These are phyloP conservation scores for Brachypalpus laphriformis DNA, from an alignment of 2,888 invertebrate genomes.

Conservation along the genomic window DNA sequence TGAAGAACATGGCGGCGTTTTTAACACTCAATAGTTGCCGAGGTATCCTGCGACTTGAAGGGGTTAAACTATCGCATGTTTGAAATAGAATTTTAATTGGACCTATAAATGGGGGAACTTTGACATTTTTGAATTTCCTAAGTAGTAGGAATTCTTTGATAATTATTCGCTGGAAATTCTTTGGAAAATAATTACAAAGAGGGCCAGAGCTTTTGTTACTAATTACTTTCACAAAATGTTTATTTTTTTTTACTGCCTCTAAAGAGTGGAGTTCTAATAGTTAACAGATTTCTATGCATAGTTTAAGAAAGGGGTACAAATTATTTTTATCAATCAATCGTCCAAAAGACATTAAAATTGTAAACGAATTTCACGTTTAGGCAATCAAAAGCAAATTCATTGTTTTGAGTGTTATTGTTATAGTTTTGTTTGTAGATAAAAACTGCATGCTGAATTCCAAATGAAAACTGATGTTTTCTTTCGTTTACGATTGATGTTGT, in stretches of 20 bases:
- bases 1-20: slow-evolving; percentile 33
- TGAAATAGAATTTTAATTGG: slow-evolving; percentile 56
- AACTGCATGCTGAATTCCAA: no score
- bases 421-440: no score
- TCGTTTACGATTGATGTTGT: no score
- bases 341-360: not conserved
- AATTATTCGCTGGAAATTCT: not conserved
- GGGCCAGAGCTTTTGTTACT: not conserved
- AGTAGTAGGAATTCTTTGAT: not conserved
- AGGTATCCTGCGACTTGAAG: slow-evolving; percentile 25
- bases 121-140: slow-evolving; percentile 9
- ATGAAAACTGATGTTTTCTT: no score
- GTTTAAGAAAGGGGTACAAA: not conserved
- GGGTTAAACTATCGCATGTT: slow-evolving; percentile 37
- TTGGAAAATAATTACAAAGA: not conserved
- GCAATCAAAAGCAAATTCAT: not conserved
- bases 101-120: not conserved
- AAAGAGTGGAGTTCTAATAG: not conserved
- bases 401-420: not conserved
- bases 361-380: not conserved
- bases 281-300: not conserved
- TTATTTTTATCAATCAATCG: not conserved
- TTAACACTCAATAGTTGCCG: slow-evolving; percentile 17
- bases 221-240: not conserved
- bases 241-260: not conserved